Evolutionary conservation across 53 echinoderm and acorn worm species (phyloP), one percentile per base, ranked within the genome.

Genomic region (Zoroaster sp.): DNA sequence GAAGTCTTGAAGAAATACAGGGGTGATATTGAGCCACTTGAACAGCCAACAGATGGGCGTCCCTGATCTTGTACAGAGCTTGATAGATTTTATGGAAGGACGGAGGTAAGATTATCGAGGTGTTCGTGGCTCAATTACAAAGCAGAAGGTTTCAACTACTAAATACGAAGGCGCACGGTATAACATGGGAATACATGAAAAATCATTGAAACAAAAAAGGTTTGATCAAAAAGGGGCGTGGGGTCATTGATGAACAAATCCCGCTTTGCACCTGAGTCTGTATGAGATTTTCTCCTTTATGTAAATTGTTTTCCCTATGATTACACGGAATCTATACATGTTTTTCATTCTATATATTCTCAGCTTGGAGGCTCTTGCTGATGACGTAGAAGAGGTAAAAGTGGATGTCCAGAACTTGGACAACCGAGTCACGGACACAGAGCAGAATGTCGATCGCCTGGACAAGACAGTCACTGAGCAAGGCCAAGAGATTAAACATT

Each of bases 11-110:
- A 77, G 32, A 90, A 89, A 40, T 93, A 95, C 83, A 90, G 94
- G 69, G 69, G 75, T 30, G 44, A 88, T 14, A 98, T 98, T 39
- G 95, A 95, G 54, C 88, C 89, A 30, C 74, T 91, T 44, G 78
- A 87, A 73, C n/a, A 93, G 93, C 20, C 94, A 91, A 36, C 91
- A 89, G 72, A 90, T 90, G 83, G 95, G 95, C 2, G 88, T 94
- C 25, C 74, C 91, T 20, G 97, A 97, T 49, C 40, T 92, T 86
- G 94, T 92, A 40, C 92, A 86, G 65, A 73, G 70, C 35, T 47
- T 97, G 38, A 91, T 97, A 25, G 94, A 97, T 69, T 95, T 94
- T 66, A 75, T 97, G 73, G 97, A 97, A 45, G 97, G 89, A 28
- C 88, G 95, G n/a, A 97, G 90, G 97, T 97, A 75, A 87, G 65